phyloP scores from a whole-genome alignment of 1,140 invertebrate genomes.

The Drosophila arawakana region DNA sequence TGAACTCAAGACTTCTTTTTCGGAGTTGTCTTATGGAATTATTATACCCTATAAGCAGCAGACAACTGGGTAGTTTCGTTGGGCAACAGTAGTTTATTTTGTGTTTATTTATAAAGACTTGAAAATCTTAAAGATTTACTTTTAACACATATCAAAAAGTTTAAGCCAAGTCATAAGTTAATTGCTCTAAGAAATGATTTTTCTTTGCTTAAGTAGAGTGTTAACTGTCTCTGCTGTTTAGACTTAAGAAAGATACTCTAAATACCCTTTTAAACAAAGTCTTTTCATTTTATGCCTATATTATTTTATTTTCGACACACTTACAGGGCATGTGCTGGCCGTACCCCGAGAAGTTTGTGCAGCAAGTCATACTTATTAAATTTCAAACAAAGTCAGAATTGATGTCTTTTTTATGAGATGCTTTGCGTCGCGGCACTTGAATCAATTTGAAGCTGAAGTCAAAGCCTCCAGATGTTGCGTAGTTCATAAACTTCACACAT shows the following conservation, averaged over 20 bases:
- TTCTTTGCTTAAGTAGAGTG: too few relatives aligned
- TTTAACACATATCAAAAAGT: too few relatives aligned
- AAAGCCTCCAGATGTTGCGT: conserved; percentile 55
- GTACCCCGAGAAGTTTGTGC: neutral
- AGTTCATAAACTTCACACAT: conserved; percentile 81
- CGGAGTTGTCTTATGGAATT: conserved; percentile 48
- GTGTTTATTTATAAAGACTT: too few relatives aligned
- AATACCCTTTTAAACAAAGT: too few relatives aligned
- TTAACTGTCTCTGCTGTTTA: too few relatives aligned
- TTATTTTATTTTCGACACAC: neutral
- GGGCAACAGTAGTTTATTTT: neutral
- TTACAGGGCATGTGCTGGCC: conserved; percentile 23
- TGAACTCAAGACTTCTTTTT: conserved; percentile 69
- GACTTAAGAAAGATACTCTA: neutral
- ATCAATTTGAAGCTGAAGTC: conserved; percentile 55
- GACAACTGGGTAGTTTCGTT: neutral
- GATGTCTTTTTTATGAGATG: conserved; percentile 79
- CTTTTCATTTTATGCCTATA: neutral
- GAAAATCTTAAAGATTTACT: too few relatives aligned
- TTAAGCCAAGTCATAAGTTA: too few relatives aligned
- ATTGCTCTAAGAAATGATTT: too few relatives aligned
- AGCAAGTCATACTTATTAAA: conserved; percentile 35
- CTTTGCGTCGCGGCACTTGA: conserved; percentile 66
- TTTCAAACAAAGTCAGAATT: conserved; percentile 76
- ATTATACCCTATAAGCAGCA: conserved; percentile 20